phyloP scores from a whole-genome alignment of 2,113 vertebrate genomes.

The Salvelinus fontinalis region DNA sequence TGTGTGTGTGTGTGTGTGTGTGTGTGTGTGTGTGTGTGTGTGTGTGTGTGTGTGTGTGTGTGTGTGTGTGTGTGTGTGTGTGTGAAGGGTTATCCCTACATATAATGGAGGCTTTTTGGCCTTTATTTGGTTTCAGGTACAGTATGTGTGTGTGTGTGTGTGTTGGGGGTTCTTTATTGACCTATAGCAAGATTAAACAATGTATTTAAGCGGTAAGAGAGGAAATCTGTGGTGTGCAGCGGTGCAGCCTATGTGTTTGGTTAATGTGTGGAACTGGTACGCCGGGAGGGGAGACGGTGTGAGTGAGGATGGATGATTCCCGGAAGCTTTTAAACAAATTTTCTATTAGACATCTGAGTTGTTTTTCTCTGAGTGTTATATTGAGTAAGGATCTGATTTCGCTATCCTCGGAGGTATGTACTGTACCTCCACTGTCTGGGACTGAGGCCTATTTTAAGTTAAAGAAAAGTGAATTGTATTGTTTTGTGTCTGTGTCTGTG shows the following conservation, averaged over 20 bases:
- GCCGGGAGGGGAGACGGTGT: background rate
- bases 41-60: too few relatives aligned
- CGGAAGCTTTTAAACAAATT: conserved; percentile 39
- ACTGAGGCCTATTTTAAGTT: too few relatives aligned
- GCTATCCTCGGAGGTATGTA: too few relatives aligned
- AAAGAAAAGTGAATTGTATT: too few relatives aligned
- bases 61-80: too few relatives aligned
- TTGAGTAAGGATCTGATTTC: too few relatives aligned
- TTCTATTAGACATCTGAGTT: conserved; percentile 19
- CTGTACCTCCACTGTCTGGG: too few relatives aligned
- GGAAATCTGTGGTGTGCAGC: conserved; percentile 35
- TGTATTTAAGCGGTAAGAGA: conserved; percentile 46
- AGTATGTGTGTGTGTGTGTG: background rate
- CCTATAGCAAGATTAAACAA: conserved; percentile 49
- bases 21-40: too few relatives aligned
- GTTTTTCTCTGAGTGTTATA: too few relatives aligned
- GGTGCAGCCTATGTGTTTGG: conserved; percentile 34
- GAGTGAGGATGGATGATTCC: conserved; percentile 21
- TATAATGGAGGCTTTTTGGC: too few relatives aligned
- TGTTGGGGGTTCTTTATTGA: conserved; percentile 19
- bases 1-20: too few relatives aligned
- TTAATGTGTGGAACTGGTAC: conserved; percentile 40
- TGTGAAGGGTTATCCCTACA: background rate
- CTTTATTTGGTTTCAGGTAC: too few relatives aligned
- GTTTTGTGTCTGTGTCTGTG: background rate